Evolutionary conservation across 2,797 vertebrate genomes (phyloP).

Genomic region (Chloroceryle inda): DNA sequence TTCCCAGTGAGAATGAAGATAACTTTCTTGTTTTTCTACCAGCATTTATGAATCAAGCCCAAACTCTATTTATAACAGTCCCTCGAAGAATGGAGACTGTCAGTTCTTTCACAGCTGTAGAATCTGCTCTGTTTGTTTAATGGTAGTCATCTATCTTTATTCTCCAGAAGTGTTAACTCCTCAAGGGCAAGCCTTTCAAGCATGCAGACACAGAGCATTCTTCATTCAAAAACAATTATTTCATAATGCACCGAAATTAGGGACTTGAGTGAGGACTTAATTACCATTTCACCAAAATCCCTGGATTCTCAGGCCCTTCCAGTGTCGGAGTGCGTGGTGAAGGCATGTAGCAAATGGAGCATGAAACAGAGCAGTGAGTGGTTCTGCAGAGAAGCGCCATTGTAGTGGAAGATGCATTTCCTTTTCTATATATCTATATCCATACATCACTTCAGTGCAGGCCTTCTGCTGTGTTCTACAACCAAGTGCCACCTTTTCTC

Average conservation of each 20-base stretch:
- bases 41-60: slow-evolving; percentile 30
- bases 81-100: slow-evolving; percentile 20
- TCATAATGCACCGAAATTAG: slow-evolving; percentile 46
- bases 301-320: not conserved
- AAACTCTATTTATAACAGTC: slow-evolving; percentile 26
- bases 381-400: not conserved
- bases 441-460: not conserved
- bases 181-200: slow-evolving; percentile 58
- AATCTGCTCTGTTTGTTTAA: slow-evolving; percentile 53
- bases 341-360: not conserved
- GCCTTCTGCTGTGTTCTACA: not conserved
- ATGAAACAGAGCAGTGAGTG: not conserved
- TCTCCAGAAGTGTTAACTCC: slow-evolving; percentile 41
- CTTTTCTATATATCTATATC: not conserved
- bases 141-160: slow-evolving; percentile 58
- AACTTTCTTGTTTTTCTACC: slow-evolving; percentile 42
- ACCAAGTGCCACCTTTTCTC: not conserved
- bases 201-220: slow-evolving; percentile 33
- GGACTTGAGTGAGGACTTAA: slow-evolving; percentile 35
- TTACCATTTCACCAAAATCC: slow-evolving; percentile 47
- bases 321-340: not conserved
- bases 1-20: slow-evolving; percentile 27
- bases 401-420: not conserved
- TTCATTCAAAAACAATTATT: slow-evolving; percentile 48
- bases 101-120: slow-evolving; percentile 32